A percentile compares a stretch with the other conserved stretches of the same genome.
Evolutionary conservation across 2,113 vertebrate species (phyloP).

Genomic region (Anoplopoma fimbria): DNA sequence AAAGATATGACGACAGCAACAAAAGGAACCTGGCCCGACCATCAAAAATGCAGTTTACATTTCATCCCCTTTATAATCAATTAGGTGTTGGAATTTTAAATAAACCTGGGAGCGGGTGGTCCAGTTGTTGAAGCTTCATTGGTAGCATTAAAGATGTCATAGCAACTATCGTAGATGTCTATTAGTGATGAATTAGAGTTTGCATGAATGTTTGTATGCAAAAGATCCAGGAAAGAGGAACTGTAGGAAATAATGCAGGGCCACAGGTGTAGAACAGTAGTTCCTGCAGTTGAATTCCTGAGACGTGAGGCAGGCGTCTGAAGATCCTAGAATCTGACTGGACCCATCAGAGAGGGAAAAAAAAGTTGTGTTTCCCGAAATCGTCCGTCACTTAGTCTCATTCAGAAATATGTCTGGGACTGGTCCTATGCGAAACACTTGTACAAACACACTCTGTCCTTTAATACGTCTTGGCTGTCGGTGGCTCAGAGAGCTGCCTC

Average conservation of each 20-base stretch:
- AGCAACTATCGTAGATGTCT: conserved; percentile 13
- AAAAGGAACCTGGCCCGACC: conserved; percentile 26
- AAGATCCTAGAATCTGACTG: conserved; percentile 46
- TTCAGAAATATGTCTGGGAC: conserved; percentile 77
- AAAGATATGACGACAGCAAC: conserved; percentile 23
- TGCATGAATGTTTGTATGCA: conserved; percentile 8
- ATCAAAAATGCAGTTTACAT: conserved; percentile 62
- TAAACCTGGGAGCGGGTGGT: conserved; percentile 43
- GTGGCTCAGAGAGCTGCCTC: conserved; percentile 46
- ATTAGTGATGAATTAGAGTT: conserved; percentile 7
- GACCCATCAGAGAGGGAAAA: conserved; percentile 47
- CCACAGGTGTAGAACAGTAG: conserved; percentile 25
- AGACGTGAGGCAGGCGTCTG: conserved; percentile 65
- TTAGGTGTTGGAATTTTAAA: conserved; percentile 40
- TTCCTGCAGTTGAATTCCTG: conserved; percentile 51
- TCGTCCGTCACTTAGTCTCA: conserved; percentile 60
- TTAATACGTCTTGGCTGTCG: conserved; percentile 61
- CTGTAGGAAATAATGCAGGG: neutral
- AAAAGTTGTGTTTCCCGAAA: conserved; percentile 48
- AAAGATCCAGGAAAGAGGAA: conserved; percentile 5
- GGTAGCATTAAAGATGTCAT: conserved; percentile 34
- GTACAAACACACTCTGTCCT: conserved; percentile 77
- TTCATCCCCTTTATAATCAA: conserved; percentile 51
- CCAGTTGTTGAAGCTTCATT: conserved; percentile 17
- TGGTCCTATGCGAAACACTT: conserved; percentile 71